Evolutionary conservation across 2,113 vertebrate genomes (phyloP).

Genomic region (Peromyscus polionotus): DNA sequence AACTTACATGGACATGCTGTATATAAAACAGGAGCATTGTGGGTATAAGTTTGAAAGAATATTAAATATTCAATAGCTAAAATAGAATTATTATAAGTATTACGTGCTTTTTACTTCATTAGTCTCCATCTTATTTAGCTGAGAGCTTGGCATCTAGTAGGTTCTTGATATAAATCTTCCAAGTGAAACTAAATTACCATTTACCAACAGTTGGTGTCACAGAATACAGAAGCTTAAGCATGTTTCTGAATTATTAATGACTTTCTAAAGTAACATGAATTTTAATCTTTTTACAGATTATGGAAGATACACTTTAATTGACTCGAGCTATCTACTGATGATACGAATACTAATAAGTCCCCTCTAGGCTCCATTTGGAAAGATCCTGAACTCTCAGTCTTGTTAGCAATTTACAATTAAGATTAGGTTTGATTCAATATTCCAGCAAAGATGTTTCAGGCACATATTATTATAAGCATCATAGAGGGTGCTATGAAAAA

Average conservation of each 20-base stretch:
- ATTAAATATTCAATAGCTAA: not conserved
- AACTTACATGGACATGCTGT: not conserved
- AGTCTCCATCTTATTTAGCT: not conserved
- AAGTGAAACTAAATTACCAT: constrained; percentile 34
- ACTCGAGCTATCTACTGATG: constrained; percentile 43
- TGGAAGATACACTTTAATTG: constrained; percentile 69
- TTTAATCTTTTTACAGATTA: constrained; percentile 68
- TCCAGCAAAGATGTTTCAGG: constrained; percentile 31
- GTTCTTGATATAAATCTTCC: constrained; percentile 8
- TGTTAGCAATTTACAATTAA: constrained; percentile 28
- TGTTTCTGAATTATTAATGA: constrained; percentile 65
- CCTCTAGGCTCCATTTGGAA: constrained; percentile 30
- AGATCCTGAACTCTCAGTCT: not conserved
- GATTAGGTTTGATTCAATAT: constrained; percentile 60
- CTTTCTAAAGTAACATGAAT: constrained; percentile 53
- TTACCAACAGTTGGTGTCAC: constrained; percentile 35
- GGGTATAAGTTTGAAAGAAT: not conserved
- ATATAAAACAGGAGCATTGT: not conserved
- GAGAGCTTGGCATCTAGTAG: not conserved
- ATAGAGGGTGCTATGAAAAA: not conserved
- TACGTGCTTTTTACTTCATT: not conserved
- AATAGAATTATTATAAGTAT: not conserved
- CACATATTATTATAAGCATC: not conserved
- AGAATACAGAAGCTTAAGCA: constrained; percentile 51
- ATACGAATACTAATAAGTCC: constrained; percentile 48